Percentiles rank a stretch among this genome's conserved stretches.
phyloP scores from a whole-genome alignment of 2,113 vertebrate species.

The Passer domesticus region DNA sequence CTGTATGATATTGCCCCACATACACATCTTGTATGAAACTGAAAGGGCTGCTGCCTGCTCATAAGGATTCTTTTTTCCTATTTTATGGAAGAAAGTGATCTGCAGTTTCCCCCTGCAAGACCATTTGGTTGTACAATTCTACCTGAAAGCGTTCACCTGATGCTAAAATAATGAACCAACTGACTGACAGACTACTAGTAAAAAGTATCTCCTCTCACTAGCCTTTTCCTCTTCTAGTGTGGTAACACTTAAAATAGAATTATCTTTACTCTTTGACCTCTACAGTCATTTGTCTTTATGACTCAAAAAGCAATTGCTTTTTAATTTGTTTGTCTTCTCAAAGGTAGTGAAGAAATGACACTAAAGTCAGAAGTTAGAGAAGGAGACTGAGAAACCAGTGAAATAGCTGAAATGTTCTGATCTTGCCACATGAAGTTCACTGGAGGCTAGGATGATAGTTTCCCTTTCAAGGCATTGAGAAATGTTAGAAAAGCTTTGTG shows the following conservation, averaged over 20 bases:
- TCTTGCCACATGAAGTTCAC: not conserved
- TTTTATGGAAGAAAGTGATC: not conserved
- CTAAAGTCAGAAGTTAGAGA: not conserved
- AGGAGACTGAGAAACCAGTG: not conserved
- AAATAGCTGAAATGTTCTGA: not conserved
- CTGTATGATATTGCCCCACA: not conserved
- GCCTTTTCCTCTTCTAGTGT: not conserved
- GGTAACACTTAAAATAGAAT: not conserved
- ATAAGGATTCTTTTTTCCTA: not conserved
- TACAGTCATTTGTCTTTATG: not conserved
- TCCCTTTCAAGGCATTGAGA: not conserved
- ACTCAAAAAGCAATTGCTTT: not conserved
- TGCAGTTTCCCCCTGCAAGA: not conserved
- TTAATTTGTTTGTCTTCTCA: not conserved
- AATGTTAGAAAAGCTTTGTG: not conserved
- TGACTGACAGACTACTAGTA: not conserved
- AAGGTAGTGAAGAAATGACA: not conserved
- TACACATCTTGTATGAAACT: not conserved
- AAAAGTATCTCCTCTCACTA: not conserved
- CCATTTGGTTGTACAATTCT: not conserved
- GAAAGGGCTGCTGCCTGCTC: not conserved
- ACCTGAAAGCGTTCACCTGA: accelerated
- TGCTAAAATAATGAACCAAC: not conserved
- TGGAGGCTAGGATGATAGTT: not conserved
- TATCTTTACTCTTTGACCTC: not conserved